A percentile compares a stretch with the other conserved stretches of the same genome.
These are phyloP conservation scores for Podargus strigoides DNA, from an alignment of 2,797 vertebrate genomes.

Conservation along the genomic window DNA sequence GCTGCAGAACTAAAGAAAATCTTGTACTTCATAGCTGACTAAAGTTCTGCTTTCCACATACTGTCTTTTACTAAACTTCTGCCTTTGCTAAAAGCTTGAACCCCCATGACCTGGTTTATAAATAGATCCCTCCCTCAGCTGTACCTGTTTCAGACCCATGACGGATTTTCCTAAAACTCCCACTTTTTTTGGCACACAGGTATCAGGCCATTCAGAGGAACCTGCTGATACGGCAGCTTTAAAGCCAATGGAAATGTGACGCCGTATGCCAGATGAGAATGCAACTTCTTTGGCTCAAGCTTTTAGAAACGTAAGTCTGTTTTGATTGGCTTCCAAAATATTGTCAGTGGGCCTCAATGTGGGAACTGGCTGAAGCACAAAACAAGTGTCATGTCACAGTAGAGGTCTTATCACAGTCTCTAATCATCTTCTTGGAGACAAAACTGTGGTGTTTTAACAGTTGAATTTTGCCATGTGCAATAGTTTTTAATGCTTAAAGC, in stretches of 20 bases:
- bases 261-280: background rate
- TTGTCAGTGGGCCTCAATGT: background rate
- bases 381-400: background rate
- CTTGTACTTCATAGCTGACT: background rate
- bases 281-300: background rate
- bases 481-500: background rate
- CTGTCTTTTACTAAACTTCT: background rate
- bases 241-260: background rate
- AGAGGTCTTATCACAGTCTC: background rate
- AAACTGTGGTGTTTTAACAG: background rate
- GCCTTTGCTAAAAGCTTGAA: background rate
- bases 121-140: background rate
- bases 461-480: background rate
- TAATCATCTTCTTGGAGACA: background rate
- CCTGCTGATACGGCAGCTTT: background rate
- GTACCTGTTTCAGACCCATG: background rate
- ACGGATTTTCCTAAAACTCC: background rate
- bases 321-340: background rate
- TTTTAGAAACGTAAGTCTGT: background rate
- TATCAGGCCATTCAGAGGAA: background rate
- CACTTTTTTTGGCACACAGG: conserved; percentile 1
- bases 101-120: background rate
- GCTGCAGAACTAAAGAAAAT: background rate
- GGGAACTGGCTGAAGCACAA: background rate
- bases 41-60: background rate